Base-by-base conservation (phyloP, 2,888 invertebrate genomes). In the Stenurella melanura region DNA sequence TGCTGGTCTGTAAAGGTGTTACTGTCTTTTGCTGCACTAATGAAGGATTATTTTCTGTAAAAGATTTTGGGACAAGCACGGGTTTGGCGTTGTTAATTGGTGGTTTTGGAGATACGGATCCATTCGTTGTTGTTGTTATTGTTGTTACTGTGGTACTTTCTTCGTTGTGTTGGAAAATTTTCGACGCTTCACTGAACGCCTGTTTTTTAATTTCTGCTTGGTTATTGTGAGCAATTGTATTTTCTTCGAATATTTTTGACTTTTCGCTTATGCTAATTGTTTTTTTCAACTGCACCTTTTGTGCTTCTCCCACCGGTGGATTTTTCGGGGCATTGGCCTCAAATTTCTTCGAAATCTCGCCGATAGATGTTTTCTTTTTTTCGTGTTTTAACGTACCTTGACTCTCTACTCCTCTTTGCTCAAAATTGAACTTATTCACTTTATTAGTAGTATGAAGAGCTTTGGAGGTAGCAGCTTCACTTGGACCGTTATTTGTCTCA, bases 211-310 rank as follows among this genome's bases (percentile, higher is more conserved):
- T 11, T 18, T 75, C 70, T 4, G 21, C 11, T 21, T 67, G 9
- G 21, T 63, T 69, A 26, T 69, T 57, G n/a, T 38, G 69, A 61
- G 50, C 50, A 50, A n/a, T n/a, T n/a, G n/a, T 50, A 6, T 50
- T 50, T 50, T 78, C 78, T 50, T 78, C 76, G 50, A 83, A 84
- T n/a, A 83, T 60, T 61, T 79, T 82, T 11, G 83, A 78, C 50
- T 82, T 83, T 75, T 82, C 80, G 12, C 75, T 81, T 34, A 84
- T 82, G 74, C 84, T 84, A 0, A 77, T 38, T 4, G 80, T 77
- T 42, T 80, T 78, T 63, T 81, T 81, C 18, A 78, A 26, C 63
- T 66, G 60, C 42, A 73, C 50, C 18, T 61, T 76, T n/a, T 60
- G 50, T 12, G 26, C 26, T 50, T 50, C 50, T 6, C 0, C 6